phyloP scores from a whole-genome alignment of 2,797 vertebrate genomes.

The Anomalospiza imberbis region DNA sequence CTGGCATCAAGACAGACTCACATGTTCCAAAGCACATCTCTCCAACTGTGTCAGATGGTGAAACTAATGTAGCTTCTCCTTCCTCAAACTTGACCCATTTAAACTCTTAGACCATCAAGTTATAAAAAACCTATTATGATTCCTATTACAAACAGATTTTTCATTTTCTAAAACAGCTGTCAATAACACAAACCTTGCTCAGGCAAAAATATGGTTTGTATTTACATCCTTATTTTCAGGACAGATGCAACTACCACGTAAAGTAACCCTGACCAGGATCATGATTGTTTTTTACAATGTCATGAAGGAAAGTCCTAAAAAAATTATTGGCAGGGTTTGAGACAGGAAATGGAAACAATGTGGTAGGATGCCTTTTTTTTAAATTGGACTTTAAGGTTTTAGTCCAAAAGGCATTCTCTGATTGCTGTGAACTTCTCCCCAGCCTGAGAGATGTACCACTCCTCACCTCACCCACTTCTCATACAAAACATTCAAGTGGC shows the following conservation, averaged over 20 bases:
- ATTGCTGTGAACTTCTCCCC: background rate
- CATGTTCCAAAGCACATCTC: background rate
- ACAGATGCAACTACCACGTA: slow-evolving; percentile 8
- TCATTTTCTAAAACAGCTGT: slow-evolving; percentile 21
- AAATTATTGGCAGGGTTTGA: background rate
- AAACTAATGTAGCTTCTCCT: background rate
- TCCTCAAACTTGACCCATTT: background rate
- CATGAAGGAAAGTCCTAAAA: background rate
- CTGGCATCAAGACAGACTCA: background rate
- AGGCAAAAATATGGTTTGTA: background rate
- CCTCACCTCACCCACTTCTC: background rate
- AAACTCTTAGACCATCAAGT: background rate
- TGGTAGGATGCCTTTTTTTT: background rate
- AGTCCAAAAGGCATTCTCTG: background rate
- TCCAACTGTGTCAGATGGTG: background rate
- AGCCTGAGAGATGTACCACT: background rate
- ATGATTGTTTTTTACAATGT: background rate
- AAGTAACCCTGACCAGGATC: background rate
- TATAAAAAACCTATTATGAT: background rate
- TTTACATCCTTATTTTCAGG: background rate
- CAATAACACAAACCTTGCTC: background rate
- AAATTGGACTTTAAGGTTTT: background rate
- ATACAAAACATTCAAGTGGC: background rate
- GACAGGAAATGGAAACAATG: background rate
- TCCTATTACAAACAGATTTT: slow-evolving; percentile 46